Conservation (phyloP, 1,140 invertebrate species). For the Penaeus japonicus region DNA sequence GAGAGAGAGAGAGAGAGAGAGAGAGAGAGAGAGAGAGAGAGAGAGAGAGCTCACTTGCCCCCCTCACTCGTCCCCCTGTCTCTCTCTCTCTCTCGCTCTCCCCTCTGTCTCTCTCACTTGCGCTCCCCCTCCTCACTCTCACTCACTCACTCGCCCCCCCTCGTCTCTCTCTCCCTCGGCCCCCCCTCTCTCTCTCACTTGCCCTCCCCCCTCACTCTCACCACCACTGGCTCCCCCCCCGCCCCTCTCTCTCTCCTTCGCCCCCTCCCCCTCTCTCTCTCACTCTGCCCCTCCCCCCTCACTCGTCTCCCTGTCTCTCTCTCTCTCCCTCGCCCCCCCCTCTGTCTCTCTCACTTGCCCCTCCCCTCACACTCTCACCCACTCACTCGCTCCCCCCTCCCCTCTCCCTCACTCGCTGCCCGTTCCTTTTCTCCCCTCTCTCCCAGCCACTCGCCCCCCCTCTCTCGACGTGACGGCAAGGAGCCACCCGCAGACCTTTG, state of each 20-base stretch:
- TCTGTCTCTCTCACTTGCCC: not conserved
- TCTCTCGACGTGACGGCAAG: too few relatives aligned
- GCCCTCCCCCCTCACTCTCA: not conserved
- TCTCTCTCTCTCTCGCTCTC: not conserved
- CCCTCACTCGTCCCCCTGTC: too few relatives aligned
- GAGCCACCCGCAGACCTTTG: too few relatives aligned
- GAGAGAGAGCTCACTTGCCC: not conserved
- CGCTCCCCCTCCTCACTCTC: not conserved
- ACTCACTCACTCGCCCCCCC: not conserved
- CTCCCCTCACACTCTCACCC: not conserved
- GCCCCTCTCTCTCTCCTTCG: conserved; percentile 9
- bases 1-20: not conserved
- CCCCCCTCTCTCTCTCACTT: not conserved
- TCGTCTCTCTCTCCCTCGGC: not conserved
- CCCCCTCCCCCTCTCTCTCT: not conserved
- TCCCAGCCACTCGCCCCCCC: too few relatives aligned
- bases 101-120: not conserved
- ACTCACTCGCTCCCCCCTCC: not conserved
- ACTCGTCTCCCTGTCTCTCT: not conserved
- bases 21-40: not conserved
- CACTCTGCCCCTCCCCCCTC: too few relatives aligned
- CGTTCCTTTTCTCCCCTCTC: too few relatives aligned
- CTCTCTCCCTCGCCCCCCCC: not conserved
- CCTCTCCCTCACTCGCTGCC: not conserved
- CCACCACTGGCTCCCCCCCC: too few relatives aligned